Percentiles rank a stretch among this genome's conserved stretches.
Evolutionary conservation across 2,797 vertebrate genomes (phyloP).

Genomic region (Perodicticus potto): DNA sequence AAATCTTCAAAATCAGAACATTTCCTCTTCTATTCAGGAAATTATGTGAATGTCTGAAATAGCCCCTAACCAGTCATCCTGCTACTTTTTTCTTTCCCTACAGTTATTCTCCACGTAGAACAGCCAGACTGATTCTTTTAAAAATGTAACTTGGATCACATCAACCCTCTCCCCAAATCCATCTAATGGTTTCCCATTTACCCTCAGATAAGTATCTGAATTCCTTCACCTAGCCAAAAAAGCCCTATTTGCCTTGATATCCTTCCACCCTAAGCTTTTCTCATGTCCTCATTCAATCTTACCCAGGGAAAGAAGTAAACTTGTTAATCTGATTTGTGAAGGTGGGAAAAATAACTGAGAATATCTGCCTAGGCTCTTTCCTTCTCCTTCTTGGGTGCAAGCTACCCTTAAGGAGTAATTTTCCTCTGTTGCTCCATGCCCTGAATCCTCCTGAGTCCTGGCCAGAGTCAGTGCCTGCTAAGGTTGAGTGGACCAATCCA

Average conservation of each 20-base stretch:
- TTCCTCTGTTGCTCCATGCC: not conserved
- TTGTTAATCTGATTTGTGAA: conserved; percentile 4
- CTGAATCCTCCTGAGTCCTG: not conserved
- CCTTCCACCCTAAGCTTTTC: not conserved
- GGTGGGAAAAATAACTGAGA: conserved; percentile 9
- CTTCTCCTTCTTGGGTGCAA: not conserved
- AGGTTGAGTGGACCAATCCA: not conserved
- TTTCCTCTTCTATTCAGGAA: not conserved
- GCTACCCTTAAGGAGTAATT: not conserved
- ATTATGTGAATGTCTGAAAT: not conserved
- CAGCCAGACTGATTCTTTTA: not conserved
- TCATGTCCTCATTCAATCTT: not conserved
- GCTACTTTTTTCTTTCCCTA: not conserved
- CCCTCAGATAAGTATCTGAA: not conserved
- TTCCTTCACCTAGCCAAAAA: not conserved
- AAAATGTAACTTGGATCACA: not conserved
- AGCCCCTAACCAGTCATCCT: not conserved
- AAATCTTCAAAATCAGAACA: conserved; percentile 14
- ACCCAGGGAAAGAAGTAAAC: not conserved
- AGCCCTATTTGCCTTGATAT: not conserved
- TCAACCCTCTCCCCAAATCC: conserved; percentile 4
- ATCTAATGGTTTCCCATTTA: not conserved
- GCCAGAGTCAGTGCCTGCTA: not conserved
- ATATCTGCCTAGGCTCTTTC: not conserved
- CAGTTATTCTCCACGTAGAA: not conserved